Evolutionary conservation across 2,113 vertebrate genomes (phyloP), one percentile per base, ranked within the genome.

Genomic region (Heterotilapia buettikoferi): DNA sequence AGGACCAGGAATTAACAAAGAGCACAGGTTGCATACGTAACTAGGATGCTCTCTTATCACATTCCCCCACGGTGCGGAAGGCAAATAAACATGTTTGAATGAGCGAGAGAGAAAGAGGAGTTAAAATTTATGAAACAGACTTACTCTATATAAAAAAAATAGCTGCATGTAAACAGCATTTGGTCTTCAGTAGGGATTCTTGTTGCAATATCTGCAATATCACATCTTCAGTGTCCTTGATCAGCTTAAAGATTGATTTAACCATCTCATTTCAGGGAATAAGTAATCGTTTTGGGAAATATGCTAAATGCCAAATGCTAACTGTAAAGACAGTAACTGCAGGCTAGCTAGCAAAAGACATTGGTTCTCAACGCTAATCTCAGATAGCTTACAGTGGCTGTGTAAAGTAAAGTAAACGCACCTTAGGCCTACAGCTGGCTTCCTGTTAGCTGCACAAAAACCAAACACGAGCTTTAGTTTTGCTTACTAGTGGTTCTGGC

Each of bases 1-100:
- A 53, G 63, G 56, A 84, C 80, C 54, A 84, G 53, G 84, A 88
- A 92, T 83, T 83, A 82, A 87, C 85, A 88, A 85, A 66, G 84
- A 90, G 78, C 68, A 40, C 61, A 82, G 38, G 82, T 85, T 90
- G 89, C 26, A 40, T 82, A 81, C 54, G 31, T 81, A 24, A 8
- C 80, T 36, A 56, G 52, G 84, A 87, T 63, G 52, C 24, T 68
- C 2, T 61, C 85, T 85, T 33, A 68, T 85, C 43, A 83, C 45
- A 45, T 18, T 43, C 14, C 76, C 36, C n/a, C 21, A 50, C 19
- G 21, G 52, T 13, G 73, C 45, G 0, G 3, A 36, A 63, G 63
- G 47, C 8, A 66, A 68, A 81, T 38, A 84, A 81, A 43, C 45
- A 86, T 81, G 68, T 59, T 63, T 86, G 45, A 52, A 50, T 33